Evolutionary conservation across 2,113 vertebrate species (phyloP).

Genomic region (Cebus imitator): DNA sequence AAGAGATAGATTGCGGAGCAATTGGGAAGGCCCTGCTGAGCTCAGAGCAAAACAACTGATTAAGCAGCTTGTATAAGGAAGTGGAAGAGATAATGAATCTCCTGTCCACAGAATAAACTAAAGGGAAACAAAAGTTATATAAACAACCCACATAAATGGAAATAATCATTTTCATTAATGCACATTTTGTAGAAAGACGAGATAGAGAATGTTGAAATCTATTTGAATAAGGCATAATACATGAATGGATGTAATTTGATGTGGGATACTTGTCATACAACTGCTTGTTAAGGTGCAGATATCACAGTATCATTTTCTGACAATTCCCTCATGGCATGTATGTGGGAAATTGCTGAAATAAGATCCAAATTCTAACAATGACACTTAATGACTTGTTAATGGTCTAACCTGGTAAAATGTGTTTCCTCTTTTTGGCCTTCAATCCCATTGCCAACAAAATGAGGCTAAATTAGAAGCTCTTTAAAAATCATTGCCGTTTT

Average conservation of each 20-base stretch:
- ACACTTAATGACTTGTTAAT: background rate
- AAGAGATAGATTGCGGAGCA: background rate
- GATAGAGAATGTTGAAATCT: background rate
- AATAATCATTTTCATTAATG: background rate
- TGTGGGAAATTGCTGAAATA: background rate
- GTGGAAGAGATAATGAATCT: background rate
- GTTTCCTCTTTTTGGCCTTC: background rate
- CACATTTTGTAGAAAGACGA: background rate
- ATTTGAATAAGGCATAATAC: background rate
- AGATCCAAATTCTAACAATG: background rate
- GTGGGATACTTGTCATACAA: background rate
- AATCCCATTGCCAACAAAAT: background rate
- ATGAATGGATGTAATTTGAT: background rate
- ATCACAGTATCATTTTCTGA: background rate
- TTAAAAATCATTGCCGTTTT: background rate
- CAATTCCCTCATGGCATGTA: background rate
- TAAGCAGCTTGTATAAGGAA: background rate
- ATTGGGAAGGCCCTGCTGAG: background rate
- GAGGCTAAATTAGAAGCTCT: background rate
- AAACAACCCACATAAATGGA: background rate
- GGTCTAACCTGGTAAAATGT: background rate
- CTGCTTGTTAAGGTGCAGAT: background rate
- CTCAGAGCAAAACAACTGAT: background rate
- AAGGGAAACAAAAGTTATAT: background rate
- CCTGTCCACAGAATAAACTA: background rate